phyloP scores from a whole-genome alignment of 2,113 vertebrate genomes.

The Calypte anna region DNA sequence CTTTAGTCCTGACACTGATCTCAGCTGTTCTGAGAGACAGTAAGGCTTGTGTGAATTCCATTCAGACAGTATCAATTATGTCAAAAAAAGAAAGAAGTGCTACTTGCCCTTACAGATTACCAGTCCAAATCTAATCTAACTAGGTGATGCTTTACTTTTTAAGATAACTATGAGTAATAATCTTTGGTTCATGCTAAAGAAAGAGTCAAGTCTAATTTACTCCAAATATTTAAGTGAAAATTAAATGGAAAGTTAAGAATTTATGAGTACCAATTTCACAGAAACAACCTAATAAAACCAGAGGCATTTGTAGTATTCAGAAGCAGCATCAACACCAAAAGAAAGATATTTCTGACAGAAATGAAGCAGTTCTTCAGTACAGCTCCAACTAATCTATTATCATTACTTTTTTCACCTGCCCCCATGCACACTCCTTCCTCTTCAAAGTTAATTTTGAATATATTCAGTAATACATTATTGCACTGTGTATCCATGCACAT shows the following conservation, averaged over 20 bases:
- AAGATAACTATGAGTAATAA: background rate
- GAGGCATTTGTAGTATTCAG: background rate
- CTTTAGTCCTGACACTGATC: background rate
- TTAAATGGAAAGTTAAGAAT: background rate
- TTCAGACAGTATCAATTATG: background rate
- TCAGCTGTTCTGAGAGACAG: background rate
- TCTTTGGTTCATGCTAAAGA: background rate
- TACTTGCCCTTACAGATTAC: background rate
- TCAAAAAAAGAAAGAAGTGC: background rate
- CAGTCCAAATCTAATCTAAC: background rate
- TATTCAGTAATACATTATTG: background rate
- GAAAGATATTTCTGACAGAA: background rate
- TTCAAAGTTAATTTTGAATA: background rate
- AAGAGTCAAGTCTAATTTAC: background rate
- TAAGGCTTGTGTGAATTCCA: background rate
- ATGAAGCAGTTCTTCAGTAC: background rate
- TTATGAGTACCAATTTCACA: background rate
- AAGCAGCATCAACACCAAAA: background rate
- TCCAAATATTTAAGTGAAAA: background rate
- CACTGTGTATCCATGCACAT: background rate
- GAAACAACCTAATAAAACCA: background rate
- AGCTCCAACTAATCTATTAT: background rate
- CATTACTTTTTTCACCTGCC: background rate
- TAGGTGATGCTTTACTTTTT: background rate
- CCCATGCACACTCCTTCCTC: background rate